Conservation (phyloP, 2,113 vertebrate genomes). For the Corythoichthys intestinalis region DNA sequence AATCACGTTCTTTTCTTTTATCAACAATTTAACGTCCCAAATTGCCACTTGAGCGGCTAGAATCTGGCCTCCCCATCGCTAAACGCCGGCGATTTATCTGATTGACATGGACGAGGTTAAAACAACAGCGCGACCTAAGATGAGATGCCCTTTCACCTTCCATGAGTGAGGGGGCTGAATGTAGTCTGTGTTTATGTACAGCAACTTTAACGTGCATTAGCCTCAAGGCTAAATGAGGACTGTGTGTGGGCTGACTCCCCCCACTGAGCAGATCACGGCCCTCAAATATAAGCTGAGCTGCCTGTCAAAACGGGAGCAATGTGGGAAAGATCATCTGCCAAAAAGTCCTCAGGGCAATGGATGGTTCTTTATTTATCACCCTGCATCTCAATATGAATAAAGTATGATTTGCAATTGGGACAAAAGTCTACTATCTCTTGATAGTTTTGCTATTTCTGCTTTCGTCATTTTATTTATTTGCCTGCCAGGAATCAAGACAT, state of each 20-base stretch:
- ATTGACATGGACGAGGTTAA: conserved; percentile 39
- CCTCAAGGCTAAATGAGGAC: conserved; percentile 40
- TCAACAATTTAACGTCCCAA: conserved; percentile 44
- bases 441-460: not conserved
- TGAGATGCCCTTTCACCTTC: conserved; percentile 44
- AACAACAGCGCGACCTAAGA: conserved; percentile 30
- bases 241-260: conserved; percentile 53
- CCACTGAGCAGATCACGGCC: conserved; percentile 43
- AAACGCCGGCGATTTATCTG: conserved; percentile 14
- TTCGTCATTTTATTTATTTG: not conserved
- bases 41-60: conserved; percentile 25
- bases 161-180: conserved; percentile 27
- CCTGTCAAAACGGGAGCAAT: conserved; percentile 47
- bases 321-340: conserved; percentile 53
- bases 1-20: conserved; percentile 17
- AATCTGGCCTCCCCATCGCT: conserved; percentile 26
- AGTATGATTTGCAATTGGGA: conserved; percentile 15
- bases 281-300: conserved; percentile 49
- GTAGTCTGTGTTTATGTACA: conserved; percentile 50
- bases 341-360: conserved; percentile 36
- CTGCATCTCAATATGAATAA: conserved; percentile 46
- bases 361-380: conserved; percentile 19
- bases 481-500: conserved; percentile 8
- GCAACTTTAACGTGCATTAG: conserved; percentile 44
- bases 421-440: not conserved